phyloP scores from a whole-genome alignment of 2,113 vertebrate genomes.

The Tragulus kanchil region DNA sequence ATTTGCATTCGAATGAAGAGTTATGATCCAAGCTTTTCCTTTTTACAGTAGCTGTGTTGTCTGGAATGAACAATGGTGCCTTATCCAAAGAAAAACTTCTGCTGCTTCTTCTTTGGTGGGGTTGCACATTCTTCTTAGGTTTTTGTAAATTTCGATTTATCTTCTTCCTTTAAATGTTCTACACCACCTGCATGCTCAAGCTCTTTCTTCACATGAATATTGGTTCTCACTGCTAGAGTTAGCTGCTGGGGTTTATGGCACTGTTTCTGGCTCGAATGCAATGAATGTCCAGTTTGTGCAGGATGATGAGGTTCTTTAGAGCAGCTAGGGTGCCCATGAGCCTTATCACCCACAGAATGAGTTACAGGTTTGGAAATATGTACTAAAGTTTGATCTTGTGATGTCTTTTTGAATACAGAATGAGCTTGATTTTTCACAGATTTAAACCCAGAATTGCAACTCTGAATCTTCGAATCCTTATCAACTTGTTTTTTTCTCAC shows the following conservation, averaged over 20 bases:
- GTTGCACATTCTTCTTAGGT: slow-evolving; percentile 91
- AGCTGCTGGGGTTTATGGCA: slow-evolving; percentile 82
- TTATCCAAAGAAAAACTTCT: slow-evolving; percentile 96
- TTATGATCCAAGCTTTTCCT: slow-evolving; percentile 92
- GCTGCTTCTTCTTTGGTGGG: slow-evolving; percentile 92
- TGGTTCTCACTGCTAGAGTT: slow-evolving; percentile 72
- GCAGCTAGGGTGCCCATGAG: slow-evolving; percentile 78
- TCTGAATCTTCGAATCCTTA: slow-evolving; percentile 83
- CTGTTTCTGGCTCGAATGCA: slow-evolving; percentile 86
- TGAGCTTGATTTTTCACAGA: slow-evolving; percentile 84
- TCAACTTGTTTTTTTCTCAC: slow-evolving; percentile 90
- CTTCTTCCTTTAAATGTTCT: slow-evolving; percentile 89
- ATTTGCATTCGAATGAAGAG: slow-evolving; percentile 89
- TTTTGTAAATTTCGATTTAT: slow-evolving; percentile 92
- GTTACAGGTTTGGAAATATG: slow-evolving; percentile 79
- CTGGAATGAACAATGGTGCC: slow-evolving; percentile 96
- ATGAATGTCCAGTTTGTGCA: slow-evolving; percentile 78
- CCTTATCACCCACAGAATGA: slow-evolving; percentile 84
- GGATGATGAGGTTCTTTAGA: slow-evolving; percentile 83
- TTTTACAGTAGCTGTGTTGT: slow-evolving; percentile 96
- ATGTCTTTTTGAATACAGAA: slow-evolving; percentile 82
- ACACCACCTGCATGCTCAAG: slow-evolving; percentile 70
- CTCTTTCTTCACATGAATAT: slow-evolving; percentile 86
- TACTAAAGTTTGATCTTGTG: slow-evolving; percentile 77
- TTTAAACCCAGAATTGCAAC: slow-evolving; percentile 74